Evolutionary conservation across 2,797 vertebrate genomes (phyloP).

Genomic region (Hafferia zeledoni): DNA sequence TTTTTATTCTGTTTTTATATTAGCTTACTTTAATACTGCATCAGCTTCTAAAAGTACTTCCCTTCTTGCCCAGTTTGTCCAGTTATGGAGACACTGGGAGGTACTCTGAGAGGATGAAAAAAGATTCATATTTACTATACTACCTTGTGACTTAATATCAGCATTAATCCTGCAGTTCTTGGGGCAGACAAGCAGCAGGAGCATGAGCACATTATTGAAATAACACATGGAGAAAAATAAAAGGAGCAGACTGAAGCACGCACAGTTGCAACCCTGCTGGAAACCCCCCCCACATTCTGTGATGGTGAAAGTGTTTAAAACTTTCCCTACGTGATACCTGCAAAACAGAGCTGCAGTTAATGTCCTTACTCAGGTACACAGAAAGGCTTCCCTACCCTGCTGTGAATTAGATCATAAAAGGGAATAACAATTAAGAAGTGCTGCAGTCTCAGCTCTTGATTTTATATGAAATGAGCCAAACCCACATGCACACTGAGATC

Average conservation of each 20-base stretch:
- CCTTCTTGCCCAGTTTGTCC: neutral
- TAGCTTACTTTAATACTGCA: neutral
- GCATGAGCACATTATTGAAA: conserved; percentile 1
- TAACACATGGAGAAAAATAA: neutral
- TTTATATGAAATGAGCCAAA: neutral
- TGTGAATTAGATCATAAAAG: neutral
- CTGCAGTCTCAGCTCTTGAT: neutral
- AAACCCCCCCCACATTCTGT: neutral
- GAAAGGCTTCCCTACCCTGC: neutral
- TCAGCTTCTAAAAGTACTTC: neutral
- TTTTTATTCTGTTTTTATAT: neutral
- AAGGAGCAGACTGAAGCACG: neutral
- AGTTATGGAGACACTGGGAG: neutral
- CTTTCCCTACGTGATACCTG: neutral
- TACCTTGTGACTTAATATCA: neutral
- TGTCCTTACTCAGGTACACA: neutral
- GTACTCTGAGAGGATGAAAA: neutral
- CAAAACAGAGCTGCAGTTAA: neutral
- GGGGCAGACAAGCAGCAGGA: neutral
- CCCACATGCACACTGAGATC: neutral
- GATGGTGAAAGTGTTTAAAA: neutral
- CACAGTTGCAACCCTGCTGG: neutral
- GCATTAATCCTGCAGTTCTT: neutral
- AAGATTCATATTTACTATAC: neutral
- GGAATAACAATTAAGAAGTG: neutral